A percentile compares a stretch with the other conserved stretches of the same genome.
Evolutionary conservation across 2,113 vertebrate species (phyloP).

Genomic region (Sialia sialis): DNA sequence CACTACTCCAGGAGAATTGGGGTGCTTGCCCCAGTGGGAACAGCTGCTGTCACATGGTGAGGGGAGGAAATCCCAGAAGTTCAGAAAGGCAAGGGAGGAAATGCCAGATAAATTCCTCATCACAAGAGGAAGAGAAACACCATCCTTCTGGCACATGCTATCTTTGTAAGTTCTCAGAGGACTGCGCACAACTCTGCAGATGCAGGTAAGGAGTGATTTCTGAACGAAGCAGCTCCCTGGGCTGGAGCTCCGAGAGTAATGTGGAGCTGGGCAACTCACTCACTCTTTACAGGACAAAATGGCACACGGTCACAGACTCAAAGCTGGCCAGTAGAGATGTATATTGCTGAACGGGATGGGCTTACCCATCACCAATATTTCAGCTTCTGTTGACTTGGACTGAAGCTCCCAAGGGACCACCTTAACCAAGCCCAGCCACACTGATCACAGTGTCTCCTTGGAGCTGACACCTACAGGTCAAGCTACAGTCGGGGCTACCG

Average conservation of each 20-base stretch:
- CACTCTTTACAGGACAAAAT: neutral
- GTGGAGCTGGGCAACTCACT: neutral
- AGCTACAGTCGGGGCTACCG: neutral
- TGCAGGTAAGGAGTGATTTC: neutral
- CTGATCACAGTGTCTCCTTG: neutral
- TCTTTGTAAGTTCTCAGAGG: neutral
- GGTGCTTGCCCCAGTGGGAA: neutral
- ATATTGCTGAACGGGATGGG: neutral
- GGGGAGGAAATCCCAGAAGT: neutral
- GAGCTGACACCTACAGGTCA: neutral
- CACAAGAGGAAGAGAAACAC: neutral
- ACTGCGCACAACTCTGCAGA: neutral
- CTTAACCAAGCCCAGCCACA: neutral
- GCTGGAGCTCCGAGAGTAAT: accelerated
- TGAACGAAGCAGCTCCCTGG: neutral
- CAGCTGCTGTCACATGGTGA: neutral
- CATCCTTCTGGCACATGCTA: neutral
- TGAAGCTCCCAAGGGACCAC: neutral
- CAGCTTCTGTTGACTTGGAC: neutral
- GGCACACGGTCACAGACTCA: neutral
- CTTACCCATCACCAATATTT: neutral
- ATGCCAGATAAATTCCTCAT: neutral
- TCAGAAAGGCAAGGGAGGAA: neutral
- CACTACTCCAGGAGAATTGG: neutral
- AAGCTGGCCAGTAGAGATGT: neutral